Evolutionary conservation across 1,140 invertebrate genomes (phyloP).

Genomic region (Archivesica marissinica): DNA sequence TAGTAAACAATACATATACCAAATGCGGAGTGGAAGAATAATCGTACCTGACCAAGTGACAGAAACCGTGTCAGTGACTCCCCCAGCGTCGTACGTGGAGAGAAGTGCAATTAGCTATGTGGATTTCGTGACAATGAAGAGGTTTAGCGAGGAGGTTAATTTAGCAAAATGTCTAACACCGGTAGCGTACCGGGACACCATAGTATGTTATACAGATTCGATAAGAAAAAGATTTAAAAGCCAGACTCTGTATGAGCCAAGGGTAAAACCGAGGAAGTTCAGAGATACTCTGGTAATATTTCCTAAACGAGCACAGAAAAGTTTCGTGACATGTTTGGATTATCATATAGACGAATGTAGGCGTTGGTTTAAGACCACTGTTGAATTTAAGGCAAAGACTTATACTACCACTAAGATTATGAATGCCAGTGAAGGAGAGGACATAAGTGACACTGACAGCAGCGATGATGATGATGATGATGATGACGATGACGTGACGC

Average conservation of each 20-base stretch:
- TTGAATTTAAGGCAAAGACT: slow-evolving; percentile 73
- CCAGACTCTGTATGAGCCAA: slow-evolving; percentile 71
- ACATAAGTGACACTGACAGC: slow-evolving; percentile 6
- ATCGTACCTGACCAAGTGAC: slow-evolving; percentile 63
- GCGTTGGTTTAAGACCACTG: slow-evolving; percentile 74
- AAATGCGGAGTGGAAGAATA: slow-evolving; percentile 50
- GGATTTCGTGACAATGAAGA: slow-evolving; percentile 64
- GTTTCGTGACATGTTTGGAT: slow-evolving; percentile 70
- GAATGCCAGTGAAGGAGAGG: slow-evolving; percentile 12
- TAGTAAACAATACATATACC: no score
- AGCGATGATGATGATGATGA: slow-evolving; percentile 1
- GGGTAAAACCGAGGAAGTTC: slow-evolving; percentile 67
- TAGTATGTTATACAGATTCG: slow-evolving; percentile 69
- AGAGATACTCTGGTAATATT: slow-evolving; percentile 69
- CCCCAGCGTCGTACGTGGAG: slow-evolving; percentile 63
- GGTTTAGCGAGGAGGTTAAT: slow-evolving; percentile 69
- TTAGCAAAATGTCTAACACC: slow-evolving; percentile 68
- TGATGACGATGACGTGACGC: neutral
- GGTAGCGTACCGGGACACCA: slow-evolving; percentile 66
- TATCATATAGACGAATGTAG: slow-evolving; percentile 72
- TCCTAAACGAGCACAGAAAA: slow-evolving; percentile 65
- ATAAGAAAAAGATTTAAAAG: slow-evolving; percentile 71
- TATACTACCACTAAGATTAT: slow-evolving; percentile 66
- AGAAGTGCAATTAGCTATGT: slow-evolving; percentile 59
- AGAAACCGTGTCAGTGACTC: slow-evolving; percentile 64